Conservation (phyloP, 2,888 invertebrate species). For the Lydus trimaculatus region DNA sequence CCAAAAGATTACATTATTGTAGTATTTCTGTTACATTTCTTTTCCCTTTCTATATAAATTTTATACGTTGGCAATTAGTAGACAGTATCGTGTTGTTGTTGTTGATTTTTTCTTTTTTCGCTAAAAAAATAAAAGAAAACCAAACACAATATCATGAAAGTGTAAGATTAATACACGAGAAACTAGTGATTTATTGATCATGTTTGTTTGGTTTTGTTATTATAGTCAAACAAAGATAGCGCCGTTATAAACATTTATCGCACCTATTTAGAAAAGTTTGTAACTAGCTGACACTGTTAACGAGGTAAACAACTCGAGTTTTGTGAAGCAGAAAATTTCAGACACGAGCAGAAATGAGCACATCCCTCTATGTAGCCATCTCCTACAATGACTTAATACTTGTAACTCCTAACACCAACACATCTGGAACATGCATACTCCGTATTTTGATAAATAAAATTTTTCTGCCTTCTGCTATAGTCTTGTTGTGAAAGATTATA, state of each 20-base stretch:
- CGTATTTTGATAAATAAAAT: too few relatives aligned
- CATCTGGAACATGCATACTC: too few relatives aligned
- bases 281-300: not conserved
- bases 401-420: too few relatives aligned
- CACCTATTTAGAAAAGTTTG: not conserved
- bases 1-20: slow-evolving; percentile 3
- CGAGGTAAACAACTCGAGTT: not conserved
- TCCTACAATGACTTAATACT: too few relatives aligned
- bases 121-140: not conserved
- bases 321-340: not conserved
- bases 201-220: not conserved
- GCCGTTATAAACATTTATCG: slow-evolving; percentile 3
- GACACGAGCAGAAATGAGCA: too few relatives aligned
- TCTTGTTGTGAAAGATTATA: not conserved
- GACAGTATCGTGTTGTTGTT: not conserved
- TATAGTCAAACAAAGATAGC: not conserved
- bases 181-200: slow-evolving; percentile 3
- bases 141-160: slow-evolving; percentile 1
- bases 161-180: not conserved
- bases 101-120: too few relatives aligned
- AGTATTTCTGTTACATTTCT: not conserved
- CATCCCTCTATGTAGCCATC: too few relatives aligned
- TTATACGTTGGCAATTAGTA: not conserved
- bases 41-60: not conserved
- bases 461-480: too few relatives aligned